Base-by-base conservation (phyloP, 2,113 vertebrate species). In the Dendropsophus ebraccatus region DNA sequence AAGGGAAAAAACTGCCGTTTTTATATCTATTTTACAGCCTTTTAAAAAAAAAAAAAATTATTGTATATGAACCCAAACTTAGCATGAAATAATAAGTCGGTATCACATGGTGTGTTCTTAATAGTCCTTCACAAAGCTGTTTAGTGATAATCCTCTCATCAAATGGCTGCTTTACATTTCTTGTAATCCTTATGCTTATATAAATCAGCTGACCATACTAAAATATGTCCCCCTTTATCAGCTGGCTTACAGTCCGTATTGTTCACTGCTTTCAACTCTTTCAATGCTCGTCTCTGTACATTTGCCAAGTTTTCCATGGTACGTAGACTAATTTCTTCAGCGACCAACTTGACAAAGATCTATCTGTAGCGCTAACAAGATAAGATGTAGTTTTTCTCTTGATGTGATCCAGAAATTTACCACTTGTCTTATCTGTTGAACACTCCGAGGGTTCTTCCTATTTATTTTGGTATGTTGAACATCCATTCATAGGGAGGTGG, bases 271-370 rank as follows among this genome's bases (percentile, higher is more conserved):
- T 67, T 67, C 28, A 17, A 16, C 28, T 32, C 62, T 67, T 67
- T 67, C 62, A 67, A 8, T 67, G 30, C 25, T 65, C 30, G 2
- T 65, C 60, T 67, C 62, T 67, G 4, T 67, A 32, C 28, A 13
- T 67, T 67, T 67, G 62, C 62, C 62, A 67, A 32, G 30, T 67
- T 67, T 67, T 32, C 25, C 14, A 32, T 14, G 16, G 62, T 32
- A 32, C 19, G 30, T 8, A 16, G 62, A 67, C 28, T 67, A 67
- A 32, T 32, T n/a, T n/a, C n/a, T n/a, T n/a, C n/a, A n/a, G n/a
- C n/a, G n/a, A n/a, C n/a, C n/a, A n/a, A 65, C 25, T 65, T 65
- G 60, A 65, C 60, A 65, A 65, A 65, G 60, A 65, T 65, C 60
- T 65, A 10, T 65, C 25, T 28, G 4, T 65, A 25, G n/a, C 1